Percentiles rank a stretch among this genome's conserved stretches.
Evolutionary conservation across 2,113 vertebrate genomes (phyloP).

Genomic region (Sylvilagus bachmani): DNA sequence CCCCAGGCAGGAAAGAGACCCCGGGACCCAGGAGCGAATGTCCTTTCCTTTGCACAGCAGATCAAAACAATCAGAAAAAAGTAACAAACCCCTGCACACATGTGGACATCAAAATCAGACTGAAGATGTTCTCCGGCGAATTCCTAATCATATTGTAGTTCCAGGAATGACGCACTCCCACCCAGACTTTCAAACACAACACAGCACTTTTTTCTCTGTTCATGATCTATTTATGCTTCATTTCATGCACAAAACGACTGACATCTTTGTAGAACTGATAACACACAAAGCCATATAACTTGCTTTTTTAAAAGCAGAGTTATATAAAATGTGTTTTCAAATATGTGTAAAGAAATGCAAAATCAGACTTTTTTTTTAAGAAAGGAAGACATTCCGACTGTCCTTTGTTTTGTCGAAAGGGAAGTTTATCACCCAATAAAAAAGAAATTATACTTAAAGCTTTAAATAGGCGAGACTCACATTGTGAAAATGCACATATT

Average conservation of each 20-base stretch:
- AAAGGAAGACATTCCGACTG: conserved; percentile 33
- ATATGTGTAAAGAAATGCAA: conserved; percentile 59
- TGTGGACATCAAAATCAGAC: not conserved
- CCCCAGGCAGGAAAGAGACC: not conserved
- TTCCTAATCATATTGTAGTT: conserved; percentile 42
- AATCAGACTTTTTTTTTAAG: conserved; percentile 72
- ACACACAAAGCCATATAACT: conserved; percentile 19
- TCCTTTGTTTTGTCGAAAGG: conserved; percentile 71
- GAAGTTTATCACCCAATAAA: conserved; percentile 77
- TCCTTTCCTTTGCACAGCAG: not conserved
- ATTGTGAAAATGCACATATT: conserved; percentile 55
- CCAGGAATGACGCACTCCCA: not conserved
- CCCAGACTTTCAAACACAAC: conserved; percentile 33
- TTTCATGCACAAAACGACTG: conserved; percentile 41
- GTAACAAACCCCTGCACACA: not conserved
- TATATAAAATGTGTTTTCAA: conserved; percentile 51
- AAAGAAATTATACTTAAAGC: conserved; percentile 69
- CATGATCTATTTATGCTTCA: conserved; percentile 64
- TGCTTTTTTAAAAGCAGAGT: conserved; percentile 36
- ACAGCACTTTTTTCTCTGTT: conserved; percentile 43
- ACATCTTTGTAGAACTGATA: conserved; percentile 23
- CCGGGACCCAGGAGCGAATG: not conserved
- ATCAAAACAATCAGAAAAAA: not conserved
- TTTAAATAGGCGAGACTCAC: conserved; percentile 68
- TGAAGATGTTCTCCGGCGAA: not conserved